phyloP scores from a whole-genome alignment of 2,797 vertebrate genomes.

The Momotus momota region DNA sequence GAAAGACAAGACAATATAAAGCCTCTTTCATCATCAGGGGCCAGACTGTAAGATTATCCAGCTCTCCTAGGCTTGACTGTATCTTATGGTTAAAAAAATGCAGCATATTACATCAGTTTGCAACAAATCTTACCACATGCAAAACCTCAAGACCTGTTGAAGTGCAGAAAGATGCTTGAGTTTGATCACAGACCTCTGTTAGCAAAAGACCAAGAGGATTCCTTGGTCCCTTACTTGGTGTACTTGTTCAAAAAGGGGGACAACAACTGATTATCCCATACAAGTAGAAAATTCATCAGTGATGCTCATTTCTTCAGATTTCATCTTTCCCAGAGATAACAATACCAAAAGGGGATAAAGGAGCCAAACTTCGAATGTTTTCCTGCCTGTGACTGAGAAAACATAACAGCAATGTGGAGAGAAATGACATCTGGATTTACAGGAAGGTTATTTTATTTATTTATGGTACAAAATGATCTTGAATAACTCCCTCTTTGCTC shows the following conservation, averaged over 20 bases:
- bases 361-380: not conserved
- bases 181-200: constrained; percentile 51
- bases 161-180: constrained; percentile 1
- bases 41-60: not conserved
- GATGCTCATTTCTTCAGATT: not conserved
- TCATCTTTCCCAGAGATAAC: not conserved
- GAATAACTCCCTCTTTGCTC: not conserved
- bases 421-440: not conserved
- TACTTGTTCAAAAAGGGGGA: constrained; percentile 42
- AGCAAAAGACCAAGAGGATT: constrained; percentile 35
- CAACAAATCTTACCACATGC: not conserved
- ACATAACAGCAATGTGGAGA: not conserved
- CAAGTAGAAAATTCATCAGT: not conserved
- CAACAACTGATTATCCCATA: not conserved
- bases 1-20: not conserved
- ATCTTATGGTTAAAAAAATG: constrained; percentile 15
- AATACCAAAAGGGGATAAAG: not conserved
- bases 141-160: constrained; percentile 56
- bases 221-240: constrained; percentile 42
- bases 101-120: not conserved
- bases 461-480: not conserved
- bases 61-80: constrained; percentile 12
- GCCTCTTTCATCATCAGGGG: not conserved
- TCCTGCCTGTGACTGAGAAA: not conserved
- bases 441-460: not conserved